Conservation (phyloP, 2,888 invertebrate genomes). For the Nasonovia ribisnigri region DNA sequence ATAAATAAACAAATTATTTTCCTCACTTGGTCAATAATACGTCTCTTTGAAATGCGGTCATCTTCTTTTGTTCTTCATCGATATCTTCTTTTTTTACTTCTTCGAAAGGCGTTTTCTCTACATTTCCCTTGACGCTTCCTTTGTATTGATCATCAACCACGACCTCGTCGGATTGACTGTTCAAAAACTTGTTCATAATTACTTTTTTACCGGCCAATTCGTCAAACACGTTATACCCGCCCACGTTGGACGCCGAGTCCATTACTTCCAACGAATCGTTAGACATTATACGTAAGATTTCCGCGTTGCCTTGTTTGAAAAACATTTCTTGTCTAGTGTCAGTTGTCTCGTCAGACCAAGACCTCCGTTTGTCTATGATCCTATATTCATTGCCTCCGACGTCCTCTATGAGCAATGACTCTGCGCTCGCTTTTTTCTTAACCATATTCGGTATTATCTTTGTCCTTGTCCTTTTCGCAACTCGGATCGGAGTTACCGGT, state of each 20-base stretch:
- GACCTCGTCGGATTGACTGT: slow-evolving; percentile 73
- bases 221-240: slow-evolving; percentile 34
- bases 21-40: slow-evolving; percentile 67
- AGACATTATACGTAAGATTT: slow-evolving; percentile 81
- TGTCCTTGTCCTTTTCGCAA: slow-evolving; percentile 42
- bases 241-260: slow-evolving; percentile 56
- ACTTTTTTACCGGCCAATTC: slow-evolving; percentile 87
- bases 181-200: slow-evolving; percentile 85
- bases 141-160: slow-evolving; percentile 60
- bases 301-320: slow-evolving; percentile 87
- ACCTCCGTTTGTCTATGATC: slow-evolving; percentile 67
- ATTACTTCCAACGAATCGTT: slow-evolving; percentile 72
- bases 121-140: not conserved
- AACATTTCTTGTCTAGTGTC: slow-evolving; percentile 74
- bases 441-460: not conserved
- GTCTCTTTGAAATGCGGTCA: slow-evolving; percentile 68
- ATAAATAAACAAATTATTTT: not conserved
- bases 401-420: slow-evolving; percentile 75
- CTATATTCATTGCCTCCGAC: slow-evolving; percentile 72
- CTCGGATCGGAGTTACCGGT: slow-evolving; percentile 8
- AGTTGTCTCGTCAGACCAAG: slow-evolving; percentile 46
- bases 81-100: slow-evolving; percentile 55
- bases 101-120: not conserved
- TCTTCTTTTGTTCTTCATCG: slow-evolving; percentile 67
- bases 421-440: slow-evolving; percentile 67